A percentile compares a stretch with the other conserved stretches of the same genome.
These are phyloP conservation scores for Cantharis flavilabris DNA, from an alignment of 2,888 invertebrate genomes.

Conservation along the genomic window DNA sequence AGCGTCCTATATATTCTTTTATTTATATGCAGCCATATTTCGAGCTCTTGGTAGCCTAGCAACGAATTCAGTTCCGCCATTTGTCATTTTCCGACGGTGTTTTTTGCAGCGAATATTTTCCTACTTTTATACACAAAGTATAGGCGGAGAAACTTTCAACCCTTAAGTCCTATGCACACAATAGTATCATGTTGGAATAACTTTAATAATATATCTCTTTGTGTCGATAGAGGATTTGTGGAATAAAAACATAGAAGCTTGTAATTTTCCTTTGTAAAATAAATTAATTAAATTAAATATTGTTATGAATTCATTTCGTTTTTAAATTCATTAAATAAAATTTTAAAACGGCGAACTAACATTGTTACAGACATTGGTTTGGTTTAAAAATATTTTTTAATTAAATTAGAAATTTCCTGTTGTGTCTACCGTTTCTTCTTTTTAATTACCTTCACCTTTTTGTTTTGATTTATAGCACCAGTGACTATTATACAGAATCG, in stretches of 20 bases:
- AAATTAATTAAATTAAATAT: neutral
- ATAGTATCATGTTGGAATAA: constrained; percentile 36
- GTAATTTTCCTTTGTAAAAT: neutral
- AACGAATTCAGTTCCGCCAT: constrained; percentile 50
- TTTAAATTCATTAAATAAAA: neutral
- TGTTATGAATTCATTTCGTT: neutral
- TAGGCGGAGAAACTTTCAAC: constrained; percentile 39
- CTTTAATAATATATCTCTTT: constrained; percentile 37
- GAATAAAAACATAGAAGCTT: constrained; percentile 7
- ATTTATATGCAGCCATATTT: constrained; percentile 54
- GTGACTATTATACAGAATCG: too few relatives aligned
- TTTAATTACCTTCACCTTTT: too few relatives aligned
- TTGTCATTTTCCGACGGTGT: constrained; percentile 51
- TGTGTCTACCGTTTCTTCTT: too few relatives aligned
- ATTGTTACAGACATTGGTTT: neutral
- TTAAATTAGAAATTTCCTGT: neutral
- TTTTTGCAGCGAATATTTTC: constrained; percentile 50
- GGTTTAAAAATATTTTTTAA: neutral
- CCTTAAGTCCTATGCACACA: constrained; percentile 32
- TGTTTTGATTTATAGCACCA: too few relatives aligned
- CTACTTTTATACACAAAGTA: constrained; percentile 46
- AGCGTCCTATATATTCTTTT: constrained; percentile 45
- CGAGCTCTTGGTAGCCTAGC: constrained; percentile 47
- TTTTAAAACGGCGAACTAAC: neutral
- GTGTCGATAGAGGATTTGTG: constrained; percentile 14